Percentiles rank a stretch among this genome's conserved stretches.
phyloP scores from a whole-genome alignment of 2,113 vertebrate genomes.

The Morphnarchus princeps region DNA sequence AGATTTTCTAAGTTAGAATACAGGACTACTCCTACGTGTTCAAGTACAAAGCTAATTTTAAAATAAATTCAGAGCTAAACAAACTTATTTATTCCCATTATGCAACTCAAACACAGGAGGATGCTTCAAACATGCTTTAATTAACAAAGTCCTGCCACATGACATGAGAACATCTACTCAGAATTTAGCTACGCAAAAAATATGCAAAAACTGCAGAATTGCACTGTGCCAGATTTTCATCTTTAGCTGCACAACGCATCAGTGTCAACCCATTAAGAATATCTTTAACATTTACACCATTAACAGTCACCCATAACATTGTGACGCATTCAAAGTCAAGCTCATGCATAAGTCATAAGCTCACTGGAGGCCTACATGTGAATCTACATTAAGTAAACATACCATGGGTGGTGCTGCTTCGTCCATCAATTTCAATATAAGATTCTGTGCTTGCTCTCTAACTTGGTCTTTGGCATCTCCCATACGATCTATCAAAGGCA shows the following conservation, averaged over 20 bases:
- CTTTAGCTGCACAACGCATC: background rate
- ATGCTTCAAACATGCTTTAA: background rate
- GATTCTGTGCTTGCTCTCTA: slow-evolving; percentile 89
- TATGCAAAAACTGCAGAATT: background rate
- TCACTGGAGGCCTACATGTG: background rate
- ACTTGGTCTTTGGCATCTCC: slow-evolving; percentile 96
- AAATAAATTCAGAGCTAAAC: background rate
- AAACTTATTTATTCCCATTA: background rate
- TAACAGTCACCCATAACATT: background rate
- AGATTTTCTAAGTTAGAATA: background rate
- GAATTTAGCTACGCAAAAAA: background rate
- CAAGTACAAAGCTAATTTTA: background rate
- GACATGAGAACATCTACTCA: background rate
- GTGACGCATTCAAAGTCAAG: background rate
- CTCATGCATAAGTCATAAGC: background rate
- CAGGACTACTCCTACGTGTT: background rate
- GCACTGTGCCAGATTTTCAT: background rate
- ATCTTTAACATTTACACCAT: background rate
- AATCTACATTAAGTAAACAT: slow-evolving; percentile 38
- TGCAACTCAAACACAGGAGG: background rate
- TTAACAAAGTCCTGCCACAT: background rate
- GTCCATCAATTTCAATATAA: slow-evolving; percentile 89
- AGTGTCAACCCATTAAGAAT: background rate
- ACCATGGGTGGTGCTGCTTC: slow-evolving; percentile 88
- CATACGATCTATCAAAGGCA: slow-evolving; percentile 90